Percentiles rank a stretch among this genome's conserved stretches.
These are phyloP conservation scores for Thunnus thynnus DNA, from an alignment of 2,113 vertebrate species.

Conservation along the genomic window DNA sequence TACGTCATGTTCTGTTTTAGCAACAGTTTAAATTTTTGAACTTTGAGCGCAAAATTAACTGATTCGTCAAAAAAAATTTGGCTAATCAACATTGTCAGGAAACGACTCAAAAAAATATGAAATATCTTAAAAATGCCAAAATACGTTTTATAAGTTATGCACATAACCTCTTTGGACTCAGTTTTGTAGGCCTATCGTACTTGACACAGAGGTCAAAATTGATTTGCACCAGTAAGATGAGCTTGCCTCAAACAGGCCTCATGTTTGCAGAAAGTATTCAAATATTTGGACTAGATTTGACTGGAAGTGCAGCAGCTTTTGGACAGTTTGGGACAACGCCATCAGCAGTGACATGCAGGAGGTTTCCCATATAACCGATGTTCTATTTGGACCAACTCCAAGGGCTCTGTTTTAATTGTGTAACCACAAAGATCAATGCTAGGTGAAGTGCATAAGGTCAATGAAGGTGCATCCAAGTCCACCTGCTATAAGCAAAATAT, in stretches of 20 bases:
- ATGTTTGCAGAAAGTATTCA: conserved; percentile 31
- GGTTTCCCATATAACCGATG: conserved; percentile 7
- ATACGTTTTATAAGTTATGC: conserved; percentile 1
- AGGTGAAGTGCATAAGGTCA: not conserved
- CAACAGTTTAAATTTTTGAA: too few relatives aligned
- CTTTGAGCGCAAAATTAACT: too few relatives aligned
- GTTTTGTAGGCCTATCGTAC: not conserved
- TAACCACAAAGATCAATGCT: not conserved
- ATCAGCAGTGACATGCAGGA: not conserved
- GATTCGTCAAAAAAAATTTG: too few relatives aligned
- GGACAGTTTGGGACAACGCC: not conserved
- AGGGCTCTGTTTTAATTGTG: not conserved
- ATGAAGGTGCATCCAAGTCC: not conserved
- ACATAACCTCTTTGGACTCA: conserved; percentile 22
- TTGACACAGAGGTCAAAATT: conserved; percentile 32
- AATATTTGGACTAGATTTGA: conserved; percentile 63
- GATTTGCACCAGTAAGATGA: conserved; percentile 50
- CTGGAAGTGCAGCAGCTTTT: conserved; percentile 15
- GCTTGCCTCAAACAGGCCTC: conserved; percentile 31
- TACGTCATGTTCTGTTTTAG: too few relatives aligned
- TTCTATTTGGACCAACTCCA: not conserved
- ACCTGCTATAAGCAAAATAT: not conserved
- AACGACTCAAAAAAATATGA: too few relatives aligned
- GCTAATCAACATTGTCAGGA: too few relatives aligned
- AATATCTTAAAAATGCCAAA: too few relatives aligned